These are phyloP conservation scores for Tetraodon nigroviridis DNA, from an alignment of 2,113 vertebrate genomes.

Conservation along the genomic window DNA sequence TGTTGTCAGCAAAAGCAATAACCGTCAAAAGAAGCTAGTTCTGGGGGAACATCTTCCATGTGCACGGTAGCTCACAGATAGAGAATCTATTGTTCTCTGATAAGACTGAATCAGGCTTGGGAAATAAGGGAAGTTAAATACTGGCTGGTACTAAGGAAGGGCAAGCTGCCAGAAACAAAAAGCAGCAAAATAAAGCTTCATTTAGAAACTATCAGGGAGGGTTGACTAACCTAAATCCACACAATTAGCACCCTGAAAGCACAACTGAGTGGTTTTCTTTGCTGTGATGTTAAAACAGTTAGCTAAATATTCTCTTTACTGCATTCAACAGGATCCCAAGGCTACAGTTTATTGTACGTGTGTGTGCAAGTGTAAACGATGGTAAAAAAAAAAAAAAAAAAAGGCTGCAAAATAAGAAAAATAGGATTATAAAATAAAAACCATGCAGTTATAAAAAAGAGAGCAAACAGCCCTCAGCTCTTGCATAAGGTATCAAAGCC, in stretches of 20 bases:
- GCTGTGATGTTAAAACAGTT: conserved; percentile 48
- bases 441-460: conserved; percentile 13
- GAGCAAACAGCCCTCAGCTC: conserved; percentile 22
- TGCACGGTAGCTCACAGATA: conserved; percentile 42
- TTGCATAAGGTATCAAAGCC: conserved; percentile 13
- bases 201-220: conserved; percentile 66
- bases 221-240: conserved; percentile 67
- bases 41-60: conserved; percentile 7
- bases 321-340: conserved; percentile 49
- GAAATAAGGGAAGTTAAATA: conserved; percentile 34
- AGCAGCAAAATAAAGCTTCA: conserved; percentile 59
- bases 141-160: conserved; percentile 53
- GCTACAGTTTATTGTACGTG: conserved; percentile 34
- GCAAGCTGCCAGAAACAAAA: conserved; percentile 61
- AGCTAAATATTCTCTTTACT: conserved; percentile 57
- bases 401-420: conserved; percentile 11
- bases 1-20: too few species aligned
- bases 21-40: too few species aligned
- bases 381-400: conserved; percentile 17
- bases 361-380: conserved; percentile 1
- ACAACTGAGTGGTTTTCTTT: conserved; percentile 48
- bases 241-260: conserved; percentile 65
- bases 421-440: conserved; percentile 11
- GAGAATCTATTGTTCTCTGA: conserved; percentile 54
- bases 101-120: conserved; percentile 34